Evolutionary conservation across 2,888 invertebrate species (phyloP), one percentile per base, ranked within the genome.

Genomic region (Bombyx huttoni): DNA sequence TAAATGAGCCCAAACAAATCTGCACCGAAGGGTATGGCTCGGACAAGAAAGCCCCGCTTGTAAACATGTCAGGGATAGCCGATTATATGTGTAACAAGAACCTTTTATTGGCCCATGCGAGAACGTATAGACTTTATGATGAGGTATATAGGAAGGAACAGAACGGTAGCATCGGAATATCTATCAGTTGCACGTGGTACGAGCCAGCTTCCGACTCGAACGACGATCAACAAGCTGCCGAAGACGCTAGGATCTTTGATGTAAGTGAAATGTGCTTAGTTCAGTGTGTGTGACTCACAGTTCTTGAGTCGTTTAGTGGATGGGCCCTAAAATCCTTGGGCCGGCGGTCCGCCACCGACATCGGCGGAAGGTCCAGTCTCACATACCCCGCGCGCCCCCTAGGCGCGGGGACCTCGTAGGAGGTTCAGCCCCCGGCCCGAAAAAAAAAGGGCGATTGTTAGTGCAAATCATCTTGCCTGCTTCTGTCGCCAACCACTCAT

Each of bases 41-140:
- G 1, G 67, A 61, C 14, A 8, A n/a, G 0, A 71, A 67, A 54
- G 81, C 85, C 0, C 87, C 89, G 0, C 68, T 72, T 54, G 8
- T 84, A 3, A 82, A 86, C 8, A 65, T 73, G 8, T 72, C 77
- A 0, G 89, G 86, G 0, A 55, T 83, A 8, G 89, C 75, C 0
- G 82, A 87, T n/a, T 93, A 92, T 60, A 54, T 84, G 0, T 91
- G 90, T 52, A 75, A 80, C 0, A 91, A 91, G 58, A 90, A 72
- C 61, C 83, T 69, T 34, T 63, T 93, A 9, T 63, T 90, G 51
- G 90, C 92, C 0, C 93, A 93, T 63, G 89, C 89, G 0, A 71
- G 65, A 47, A 79, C 65, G 0, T 90, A 87, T 55, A 80, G 76
- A 51, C 58, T 85, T 35, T 90, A 89, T 56, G 66, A 79, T 24